Conservation (phyloP, 2,888 invertebrate genomes). For the Dryomyza anilis region DNA sequence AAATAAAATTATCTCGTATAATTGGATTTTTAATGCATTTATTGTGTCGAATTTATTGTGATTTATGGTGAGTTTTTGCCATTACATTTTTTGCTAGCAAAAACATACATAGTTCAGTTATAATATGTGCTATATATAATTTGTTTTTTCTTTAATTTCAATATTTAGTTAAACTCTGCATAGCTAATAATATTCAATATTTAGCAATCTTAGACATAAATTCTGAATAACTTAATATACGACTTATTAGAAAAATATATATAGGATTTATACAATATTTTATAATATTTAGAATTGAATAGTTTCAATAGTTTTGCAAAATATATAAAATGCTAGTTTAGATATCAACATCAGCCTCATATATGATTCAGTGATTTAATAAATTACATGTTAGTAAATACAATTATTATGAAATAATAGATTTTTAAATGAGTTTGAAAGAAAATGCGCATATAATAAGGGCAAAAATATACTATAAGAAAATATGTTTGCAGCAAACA, state of each 20-base stretch:
- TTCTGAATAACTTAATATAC: neutral
- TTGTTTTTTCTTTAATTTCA: neutral
- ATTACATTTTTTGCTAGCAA: neutral
- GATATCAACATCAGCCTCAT: constrained; percentile 21
- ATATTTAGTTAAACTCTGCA: neutral
- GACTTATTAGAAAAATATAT: neutral
- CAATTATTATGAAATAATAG: too few relatives aligned
- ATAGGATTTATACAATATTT: neutral
- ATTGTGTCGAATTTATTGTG: neutral
- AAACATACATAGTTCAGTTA: neutral
- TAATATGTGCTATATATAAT: neutral
- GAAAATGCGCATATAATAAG: too few relatives aligned
- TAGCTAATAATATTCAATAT: neutral
- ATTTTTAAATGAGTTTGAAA: too few relatives aligned
- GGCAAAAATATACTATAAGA: too few relatives aligned
- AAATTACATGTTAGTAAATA: too few relatives aligned
- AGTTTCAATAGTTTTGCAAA: neutral
- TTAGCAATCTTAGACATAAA: neutral
- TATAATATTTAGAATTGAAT: neutral
- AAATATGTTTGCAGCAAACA: too few relatives aligned
- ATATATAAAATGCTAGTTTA: neutral
- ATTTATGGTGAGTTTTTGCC: neutral
- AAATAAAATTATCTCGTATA: too few relatives aligned
- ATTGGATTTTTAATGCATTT: too few relatives aligned
- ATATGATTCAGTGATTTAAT: neutral